Evolutionary conservation across 2,797 vertebrate species (phyloP).

Genomic region (Acridotheres tristis): DNA sequence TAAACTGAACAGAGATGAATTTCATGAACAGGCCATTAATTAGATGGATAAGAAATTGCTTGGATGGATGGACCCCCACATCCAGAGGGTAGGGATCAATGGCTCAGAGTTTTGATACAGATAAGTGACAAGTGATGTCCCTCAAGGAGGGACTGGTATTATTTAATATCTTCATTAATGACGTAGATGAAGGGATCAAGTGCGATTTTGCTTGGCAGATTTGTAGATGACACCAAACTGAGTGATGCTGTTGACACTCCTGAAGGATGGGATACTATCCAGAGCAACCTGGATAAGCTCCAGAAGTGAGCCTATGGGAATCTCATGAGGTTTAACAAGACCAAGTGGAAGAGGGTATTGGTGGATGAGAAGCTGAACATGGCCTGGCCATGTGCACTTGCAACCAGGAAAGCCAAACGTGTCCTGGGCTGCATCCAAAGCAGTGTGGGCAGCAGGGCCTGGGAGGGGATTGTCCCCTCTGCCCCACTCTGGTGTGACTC

Average conservation of each 20-base stretch:
- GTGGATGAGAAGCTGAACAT: background rate
- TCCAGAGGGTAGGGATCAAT: background rate
- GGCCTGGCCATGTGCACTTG: accelerated
- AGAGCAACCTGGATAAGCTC: background rate
- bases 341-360: background rate
- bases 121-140: background rate
- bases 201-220: background rate
- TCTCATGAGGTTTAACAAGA: background rate
- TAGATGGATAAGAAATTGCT: background rate
- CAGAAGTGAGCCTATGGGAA: background rate
- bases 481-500: accelerated
- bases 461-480: background rate
- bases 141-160: background rate
- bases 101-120: background rate
- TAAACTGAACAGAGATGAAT: background rate
- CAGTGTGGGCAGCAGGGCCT: accelerated
- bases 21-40: background rate
- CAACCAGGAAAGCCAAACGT: accelerated
- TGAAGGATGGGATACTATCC: background rate
- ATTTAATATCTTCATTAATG: background rate
- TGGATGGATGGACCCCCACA: too few relatives aligned
- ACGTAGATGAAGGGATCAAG: accelerated
- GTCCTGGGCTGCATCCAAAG: background rate
- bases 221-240: background rate
- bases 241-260: background rate